These are phyloP conservation scores for Temnothorax curvispinosus DNA, from an alignment of 1,140 invertebrate species.

Conservation along the genomic window DNA sequence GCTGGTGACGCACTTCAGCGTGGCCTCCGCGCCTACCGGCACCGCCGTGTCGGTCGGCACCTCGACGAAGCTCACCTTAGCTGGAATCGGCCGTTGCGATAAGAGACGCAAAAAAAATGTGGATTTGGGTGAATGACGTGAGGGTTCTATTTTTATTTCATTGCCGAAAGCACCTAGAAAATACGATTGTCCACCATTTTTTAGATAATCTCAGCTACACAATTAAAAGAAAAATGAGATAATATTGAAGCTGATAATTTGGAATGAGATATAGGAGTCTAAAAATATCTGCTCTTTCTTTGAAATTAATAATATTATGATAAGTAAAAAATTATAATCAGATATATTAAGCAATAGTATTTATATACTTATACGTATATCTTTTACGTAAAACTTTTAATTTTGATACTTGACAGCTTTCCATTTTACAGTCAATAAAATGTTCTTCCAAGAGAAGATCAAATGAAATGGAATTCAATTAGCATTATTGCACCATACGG, in stretches of 20 bases:
- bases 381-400: not conserved
- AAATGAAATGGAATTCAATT: not conserved
- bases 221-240: not conserved
- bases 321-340: not conserved
- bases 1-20: constrained; percentile 81
- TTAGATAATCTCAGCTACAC: not conserved
- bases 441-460: not conserved
- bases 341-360: not conserved
- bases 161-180: not conserved
- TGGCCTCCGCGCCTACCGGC: constrained; percentile 75
- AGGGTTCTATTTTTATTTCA: not conserved
- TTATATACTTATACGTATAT: constrained; percentile 2
- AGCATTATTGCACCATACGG: not conserved
- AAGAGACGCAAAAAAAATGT: not conserved
- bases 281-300: not conserved
- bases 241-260: not conserved
- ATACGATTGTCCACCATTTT: not conserved
- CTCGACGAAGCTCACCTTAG: constrained; percentile 81
- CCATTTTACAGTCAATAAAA: not conserved
- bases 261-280: not conserved
- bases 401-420: not conserved
- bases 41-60: constrained; percentile 78
- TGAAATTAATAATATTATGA: not conserved
- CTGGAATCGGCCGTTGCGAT: constrained; percentile 67
- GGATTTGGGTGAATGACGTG: not conserved